Evolutionary conservation across 2,888 invertebrate genomes (phyloP).

Genomic region (Polyommatus iphigenia): DNA sequence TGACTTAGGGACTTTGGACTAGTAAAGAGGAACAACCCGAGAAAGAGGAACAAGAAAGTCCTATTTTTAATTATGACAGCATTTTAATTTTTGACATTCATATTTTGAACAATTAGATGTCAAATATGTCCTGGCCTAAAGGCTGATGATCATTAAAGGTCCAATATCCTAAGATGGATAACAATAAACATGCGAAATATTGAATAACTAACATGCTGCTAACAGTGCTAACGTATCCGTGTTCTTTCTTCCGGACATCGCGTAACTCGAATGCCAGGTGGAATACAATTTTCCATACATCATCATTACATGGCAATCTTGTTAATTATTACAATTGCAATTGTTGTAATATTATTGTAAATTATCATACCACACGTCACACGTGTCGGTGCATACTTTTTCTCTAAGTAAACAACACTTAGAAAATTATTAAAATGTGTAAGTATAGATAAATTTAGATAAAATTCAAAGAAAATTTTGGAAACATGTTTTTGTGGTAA

Average conservation of each 20-base stretch:
- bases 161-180: slow-evolving; percentile 16
- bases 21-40: too few relatives aligned
- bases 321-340: slow-evolving; percentile 18
- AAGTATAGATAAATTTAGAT: not conserved
- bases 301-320: slow-evolving; percentile 8
- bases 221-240: slow-evolving; percentile 6
- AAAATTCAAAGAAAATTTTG: not conserved
- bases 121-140: too few relatives aligned
- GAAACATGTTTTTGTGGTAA: not conserved
- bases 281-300: slow-evolving; percentile 26
- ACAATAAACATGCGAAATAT: slow-evolving; percentile 26
- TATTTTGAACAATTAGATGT: too few relatives aligned
- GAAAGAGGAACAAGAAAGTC: too few relatives aligned
- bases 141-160: not conserved
- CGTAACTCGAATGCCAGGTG: slow-evolving; percentile 26
- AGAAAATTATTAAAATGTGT: not conserved
- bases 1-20: too few relatives aligned
- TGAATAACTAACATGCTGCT: slow-evolving; percentile 21
- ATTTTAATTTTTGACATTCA: not conserved
- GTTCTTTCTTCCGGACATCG: not conserved
- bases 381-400: not conserved
- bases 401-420: not conserved
- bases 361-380: slow-evolving; percentile 13
- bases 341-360: slow-evolving; percentile 10
- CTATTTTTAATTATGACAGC: too few relatives aligned